Base-by-base conservation (phyloP, 1,140 invertebrate species). In the Hestina assimilis region DNA sequence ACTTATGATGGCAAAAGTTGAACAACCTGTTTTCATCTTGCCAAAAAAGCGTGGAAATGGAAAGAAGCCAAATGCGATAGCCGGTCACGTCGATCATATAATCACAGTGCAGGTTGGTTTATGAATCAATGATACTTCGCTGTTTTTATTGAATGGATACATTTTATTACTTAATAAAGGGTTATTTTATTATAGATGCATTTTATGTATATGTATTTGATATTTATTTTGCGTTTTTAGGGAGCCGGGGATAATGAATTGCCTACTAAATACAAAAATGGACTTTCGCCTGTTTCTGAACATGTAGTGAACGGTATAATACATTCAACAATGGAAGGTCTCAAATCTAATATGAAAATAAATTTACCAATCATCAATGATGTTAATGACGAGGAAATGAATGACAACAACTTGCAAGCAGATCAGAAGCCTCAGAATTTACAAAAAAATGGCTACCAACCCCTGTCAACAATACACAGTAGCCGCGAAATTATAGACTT, bases 51-150 rank as follows among this genome's bases (percentile, higher is more conserved):
- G 91, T n/a, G n/a, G n/a, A 64, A 90, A 87, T 60, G 89, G 90
- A 19, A 92, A 92, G 64, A 91, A 91, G 66, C 68, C 67, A 42
- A 89, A 82, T 61, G 60, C 73, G 3, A 66, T 79, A 51, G 78
- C 86, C 28, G 90, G 89, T 57, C 90, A 91, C 83, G 91, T 91
- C 11, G 91, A 92, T 62, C 91, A 92, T 59, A 91, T 92, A 56
- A 91, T 91, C 51, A 89, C 83, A 69, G 89, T 91, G 41, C 91
- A 92, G 85, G 91, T 92, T 35, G 21, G 48, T 57, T 31, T 48
- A 17, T 45, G 11, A 2, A 1, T 11, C 12, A 11, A 6, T 15
- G 11, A n/a, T n/a, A n/a, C n/a, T n/a, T 23, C 2, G 19, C 7
- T 14, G 20, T 20, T 4, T 3, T 19, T 19, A 9, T 45, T 28